Evolutionary conservation across 2,888 invertebrate species (phyloP).

Genomic region (Sclerodermus sp.): DNA sequence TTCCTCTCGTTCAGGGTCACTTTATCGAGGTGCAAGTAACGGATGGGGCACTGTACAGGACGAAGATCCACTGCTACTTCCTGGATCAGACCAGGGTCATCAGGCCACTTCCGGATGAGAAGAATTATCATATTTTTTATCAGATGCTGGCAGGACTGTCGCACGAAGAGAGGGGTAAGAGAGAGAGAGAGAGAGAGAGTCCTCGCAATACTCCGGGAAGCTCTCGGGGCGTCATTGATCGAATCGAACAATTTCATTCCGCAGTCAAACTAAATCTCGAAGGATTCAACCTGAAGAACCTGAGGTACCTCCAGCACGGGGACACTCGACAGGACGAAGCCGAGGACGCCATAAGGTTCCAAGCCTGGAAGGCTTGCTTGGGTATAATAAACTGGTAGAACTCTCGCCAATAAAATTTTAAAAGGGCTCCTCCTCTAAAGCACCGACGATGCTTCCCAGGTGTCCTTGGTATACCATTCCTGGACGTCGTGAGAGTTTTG

Average conservation of each 20-base stretch:
- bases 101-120: slow-evolving; percentile 80
- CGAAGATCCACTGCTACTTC: slow-evolving; percentile 95
- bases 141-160: slow-evolving; percentile 90
- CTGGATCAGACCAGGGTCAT: slow-evolving; percentile 92
- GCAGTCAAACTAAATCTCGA: slow-evolving; percentile 82
- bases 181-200: not conserved
- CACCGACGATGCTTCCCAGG: slow-evolving; percentile 51
- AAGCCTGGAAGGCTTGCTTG: slow-evolving; percentile 89
- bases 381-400: slow-evolving; percentile 55
- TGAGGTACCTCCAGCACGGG: slow-evolving; percentile 78
- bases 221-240: too few species aligned
- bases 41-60: slow-evolving; percentile 90
- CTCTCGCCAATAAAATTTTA: not conserved
- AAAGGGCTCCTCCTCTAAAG: too few species aligned
- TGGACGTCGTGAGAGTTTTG: slow-evolving; percentile 89
- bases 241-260: slow-evolving; percentile 1
- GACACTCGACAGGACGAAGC: slow-evolving; percentile 73
- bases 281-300: slow-evolving; percentile 78
- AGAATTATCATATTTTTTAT: slow-evolving; percentile 96
- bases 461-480: slow-evolving; percentile 88
- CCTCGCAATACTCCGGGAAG: too few species aligned
- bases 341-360: slow-evolving; percentile 76
- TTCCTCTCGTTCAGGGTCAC: slow-evolving; percentile 79
- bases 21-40: slow-evolving; percentile 96
- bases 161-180: slow-evolving; percentile 73